These are phyloP conservation scores for Melangyna quadrimaculata DNA, from an alignment of 2,888 invertebrate species.

Conservation along the genomic window DNA sequence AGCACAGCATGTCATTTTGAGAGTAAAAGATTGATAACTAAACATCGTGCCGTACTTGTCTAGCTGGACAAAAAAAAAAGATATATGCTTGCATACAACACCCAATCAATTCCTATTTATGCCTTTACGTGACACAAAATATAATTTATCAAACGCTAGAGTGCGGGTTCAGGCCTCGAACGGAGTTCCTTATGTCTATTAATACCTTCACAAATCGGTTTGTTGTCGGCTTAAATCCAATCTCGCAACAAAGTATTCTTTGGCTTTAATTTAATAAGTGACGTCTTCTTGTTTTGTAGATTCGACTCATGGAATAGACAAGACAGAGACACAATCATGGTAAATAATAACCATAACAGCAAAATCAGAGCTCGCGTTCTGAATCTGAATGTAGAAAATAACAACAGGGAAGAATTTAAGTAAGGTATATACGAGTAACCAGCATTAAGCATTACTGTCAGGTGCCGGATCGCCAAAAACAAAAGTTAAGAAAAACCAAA, in stretches of 20 bases:
- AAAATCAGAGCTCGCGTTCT: constrained; percentile 25
- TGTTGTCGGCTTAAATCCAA: constrained; percentile 33
- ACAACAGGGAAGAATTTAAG: constrained; percentile 10
- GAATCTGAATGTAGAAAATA: constrained; percentile 12
- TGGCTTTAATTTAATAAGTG: not conserved
- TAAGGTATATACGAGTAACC: not conserved
- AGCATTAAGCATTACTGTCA: constrained; percentile 62
- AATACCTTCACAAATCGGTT: constrained; percentile 38
- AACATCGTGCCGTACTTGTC: too few species aligned
- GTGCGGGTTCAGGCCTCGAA: constrained; percentile 46
- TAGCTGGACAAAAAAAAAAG: not conserved
- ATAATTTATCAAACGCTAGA: constrained; percentile 60
- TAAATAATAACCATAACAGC: constrained; percentile 46
- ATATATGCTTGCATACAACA: not conserved
- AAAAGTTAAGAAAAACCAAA: constrained; percentile 9
- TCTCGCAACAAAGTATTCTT: constrained; percentile 15
- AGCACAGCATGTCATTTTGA: too few species aligned
- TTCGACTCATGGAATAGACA: constrained; percentile 36
- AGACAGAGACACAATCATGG: not conserved
- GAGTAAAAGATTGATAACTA: too few species aligned
- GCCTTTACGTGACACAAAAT: constrained; percentile 67
- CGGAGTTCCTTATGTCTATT: constrained; percentile 60
- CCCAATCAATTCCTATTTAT: constrained; percentile 65
- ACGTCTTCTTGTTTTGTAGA: constrained; percentile 41
- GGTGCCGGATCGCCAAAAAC: constrained; percentile 62